Evolutionary conservation across 2,888 invertebrate genomes (phyloP), one percentile per base, ranked within the genome.

Genomic region (Hyposoter didymator): DNA sequence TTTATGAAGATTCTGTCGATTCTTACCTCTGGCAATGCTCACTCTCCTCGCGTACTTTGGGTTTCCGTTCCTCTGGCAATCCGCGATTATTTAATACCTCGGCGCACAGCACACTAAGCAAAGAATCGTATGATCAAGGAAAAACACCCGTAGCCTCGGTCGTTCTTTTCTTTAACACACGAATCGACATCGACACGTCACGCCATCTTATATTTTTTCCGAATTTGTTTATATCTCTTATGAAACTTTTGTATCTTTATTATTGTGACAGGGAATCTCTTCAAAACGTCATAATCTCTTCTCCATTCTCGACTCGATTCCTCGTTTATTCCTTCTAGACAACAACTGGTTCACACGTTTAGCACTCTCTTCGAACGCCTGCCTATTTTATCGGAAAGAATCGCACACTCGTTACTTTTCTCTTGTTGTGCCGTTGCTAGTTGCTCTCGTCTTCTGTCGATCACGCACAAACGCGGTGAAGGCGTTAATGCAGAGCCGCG

Each of bases 21-120:
- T 10, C 59, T 75, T 75, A 75, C 74, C 74, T 74, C 62, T n/a
- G 32, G 59, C 28, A 10, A 14, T n/a, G 45, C 47, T 45, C 74
- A 8, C 59, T 43, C 62, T 62, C 45, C 22, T 32, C 35, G 19
- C 72, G 43, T 45, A 62, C 55, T 35, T 14, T 17, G 14, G 39
- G 35, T 39, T 55, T 10, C 8, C 28, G 14, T 14, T 45, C 32
- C 62, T 45, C 87, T 86, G 81, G 78, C 67, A 52, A 72, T 49
- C 28, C 73, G 39, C 55, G 35, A 73, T 73, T 47, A 69, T 78
- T 78, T 55, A 70, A 70, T 78, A 70, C 49, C 59, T 66, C 72
- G 64, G 59, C 72, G 81, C 84, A 75, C 76, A 69, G 78, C 55
- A 84, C 81, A 78, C 74, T 82, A 64, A 75, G 64, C 75, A 43